phyloP scores from a whole-genome alignment of 2,797 vertebrate genomes.

The Peromyscus melanophrys region DNA sequence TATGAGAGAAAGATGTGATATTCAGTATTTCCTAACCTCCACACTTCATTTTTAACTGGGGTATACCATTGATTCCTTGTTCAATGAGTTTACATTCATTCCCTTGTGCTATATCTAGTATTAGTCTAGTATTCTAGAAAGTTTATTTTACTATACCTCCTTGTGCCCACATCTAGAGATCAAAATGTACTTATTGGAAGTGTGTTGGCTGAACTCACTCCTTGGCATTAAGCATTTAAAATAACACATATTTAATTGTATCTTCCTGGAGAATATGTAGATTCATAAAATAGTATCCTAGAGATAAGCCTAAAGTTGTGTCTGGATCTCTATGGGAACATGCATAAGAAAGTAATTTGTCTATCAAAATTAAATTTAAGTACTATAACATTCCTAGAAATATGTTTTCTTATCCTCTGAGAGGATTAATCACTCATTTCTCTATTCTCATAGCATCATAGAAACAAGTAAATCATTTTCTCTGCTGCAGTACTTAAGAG shows the following conservation, averaged over 20 bases:
- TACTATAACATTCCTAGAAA: neutral
- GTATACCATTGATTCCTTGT: neutral
- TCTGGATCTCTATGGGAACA: neutral
- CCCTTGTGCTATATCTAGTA: neutral
- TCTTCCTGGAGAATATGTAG: neutral
- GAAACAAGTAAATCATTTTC: neutral
- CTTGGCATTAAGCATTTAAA: neutral
- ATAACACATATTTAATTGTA: neutral
- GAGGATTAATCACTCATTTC: neutral
- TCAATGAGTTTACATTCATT: neutral
- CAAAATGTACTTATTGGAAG: neutral
- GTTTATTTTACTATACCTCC: neutral
- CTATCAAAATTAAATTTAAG: slow-evolving; percentile 47
- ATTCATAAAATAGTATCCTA: neutral
- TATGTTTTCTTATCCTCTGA: neutral
- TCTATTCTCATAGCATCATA: neutral
- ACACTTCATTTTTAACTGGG: neutral
- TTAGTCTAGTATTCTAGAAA: neutral
- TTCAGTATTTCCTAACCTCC: neutral
- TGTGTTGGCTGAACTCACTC: neutral
- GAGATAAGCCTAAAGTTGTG: neutral
- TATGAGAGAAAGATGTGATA: neutral
- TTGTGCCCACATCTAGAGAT: neutral
- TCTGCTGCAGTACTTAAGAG: neutral
- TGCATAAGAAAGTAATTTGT: neutral